Evolutionary conservation across 53 echinoderm and acorn worm species (phyloP), one percentile per base, ranked within the genome.

Genomic region (Echinarachnius parma): DNA sequence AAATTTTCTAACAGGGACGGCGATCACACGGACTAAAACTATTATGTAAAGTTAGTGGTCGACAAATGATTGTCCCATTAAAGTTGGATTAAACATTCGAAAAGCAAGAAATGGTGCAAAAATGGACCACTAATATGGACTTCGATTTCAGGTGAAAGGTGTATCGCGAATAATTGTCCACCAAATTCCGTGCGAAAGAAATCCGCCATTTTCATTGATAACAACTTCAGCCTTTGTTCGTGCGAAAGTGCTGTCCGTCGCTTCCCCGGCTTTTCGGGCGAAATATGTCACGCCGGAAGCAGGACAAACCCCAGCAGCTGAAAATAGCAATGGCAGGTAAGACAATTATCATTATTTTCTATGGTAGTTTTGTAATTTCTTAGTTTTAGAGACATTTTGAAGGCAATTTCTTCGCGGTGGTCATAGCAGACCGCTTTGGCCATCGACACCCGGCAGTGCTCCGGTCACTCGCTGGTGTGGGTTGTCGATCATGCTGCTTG

Each of bases 231-330:
- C 82, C 93, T 93, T 93, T 93, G 93, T 93, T 93, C 93, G 83
- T 64, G 78, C 48, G 89, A 85, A 83, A 86, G 89, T 82, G 80
- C 86, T 77, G 89, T 93, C 93, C 93, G 80, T 80, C 81, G 92
- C 92, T 89, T 83, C 65, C 83, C 91, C 98, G 98, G 91, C 98
- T 78, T 83, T 86, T 81, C 75, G 86, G 93, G 87, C 86, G 84
- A 90, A 91, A 89, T 72, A 98, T 98, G 98, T 98, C 98, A 91
- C 91, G 98, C 91, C 98, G 98, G 90, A 98, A 98, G 87, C 98
- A 98, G 98, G 98, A 98, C 98, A 92, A 92, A 75, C 98, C 98
- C 77, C 92, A 92, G 82, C 98, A 98, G 82, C 82, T 88, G 46
- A 85, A 82, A 79, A 87, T 92, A 83, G 70, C 91, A 64, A 59